A percentile compares a stretch with the other conserved stretches of the same genome.
Conservation (phyloP, 2,888 invertebrate species). For the Rosalia funebris region DNA sequence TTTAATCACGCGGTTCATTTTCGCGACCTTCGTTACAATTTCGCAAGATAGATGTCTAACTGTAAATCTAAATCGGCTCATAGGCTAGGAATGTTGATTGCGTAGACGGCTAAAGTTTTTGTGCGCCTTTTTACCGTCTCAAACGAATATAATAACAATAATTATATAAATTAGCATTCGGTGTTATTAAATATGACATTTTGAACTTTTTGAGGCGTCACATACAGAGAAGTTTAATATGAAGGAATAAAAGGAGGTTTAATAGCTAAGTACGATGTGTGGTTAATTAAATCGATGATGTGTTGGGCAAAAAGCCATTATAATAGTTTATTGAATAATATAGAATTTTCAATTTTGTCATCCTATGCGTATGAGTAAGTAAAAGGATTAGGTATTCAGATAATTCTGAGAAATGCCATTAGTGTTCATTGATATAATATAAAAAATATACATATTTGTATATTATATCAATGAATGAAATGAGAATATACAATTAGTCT, state of each 20-base stretch:
- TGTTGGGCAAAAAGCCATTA: too few species aligned
- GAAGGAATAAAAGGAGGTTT: background rate
- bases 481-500: too few species aligned
- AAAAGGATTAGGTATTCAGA: too few species aligned
- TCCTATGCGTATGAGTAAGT: too few species aligned
- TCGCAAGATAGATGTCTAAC: background rate
- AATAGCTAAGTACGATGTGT: background rate
- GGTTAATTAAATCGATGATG: too few species aligned
- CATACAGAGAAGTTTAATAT: background rate
- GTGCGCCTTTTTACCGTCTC: background rate
- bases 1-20: too few species aligned
- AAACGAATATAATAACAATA: background rate
- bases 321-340: too few species aligned
- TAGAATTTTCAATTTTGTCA: too few species aligned
- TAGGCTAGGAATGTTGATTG: background rate
- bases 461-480: too few species aligned
- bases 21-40: background rate
- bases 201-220: background rate
- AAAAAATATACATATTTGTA: too few species aligned
- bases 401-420: too few species aligned
- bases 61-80: background rate
- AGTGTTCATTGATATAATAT: too few species aligned
- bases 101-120: background rate
- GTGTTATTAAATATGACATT: background rate
- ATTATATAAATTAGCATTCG: background rate